Evolutionary conservation across 2,113 vertebrate genomes (phyloP), one percentile per base, ranked within the genome.

Genomic region (Cynoglossus semilaevis): DNA sequence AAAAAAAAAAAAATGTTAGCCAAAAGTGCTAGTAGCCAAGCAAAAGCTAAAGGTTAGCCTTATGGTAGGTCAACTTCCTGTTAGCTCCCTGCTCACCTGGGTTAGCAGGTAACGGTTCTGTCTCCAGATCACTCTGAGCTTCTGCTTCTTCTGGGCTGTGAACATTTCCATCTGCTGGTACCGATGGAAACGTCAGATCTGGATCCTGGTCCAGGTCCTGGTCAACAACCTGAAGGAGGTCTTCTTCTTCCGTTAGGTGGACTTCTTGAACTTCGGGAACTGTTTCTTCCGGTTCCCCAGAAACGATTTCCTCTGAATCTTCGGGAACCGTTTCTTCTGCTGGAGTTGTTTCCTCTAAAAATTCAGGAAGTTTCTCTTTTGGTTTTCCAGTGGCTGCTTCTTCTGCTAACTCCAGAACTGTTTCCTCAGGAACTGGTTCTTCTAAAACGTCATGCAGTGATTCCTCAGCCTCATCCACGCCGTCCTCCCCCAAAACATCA

Each of bases 71-170:
- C 34, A 9, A 15, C 36, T 15, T 29, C 22, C 22, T 29, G 22
- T 29, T 29, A 29, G 22, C 22, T 6, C 22, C 16, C n/a, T 40
- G 43, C 74, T 80, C 58, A 87, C 81, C 87, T 77, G 76, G 7
- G 12, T 13, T 9, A 18, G 38, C 65, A 13, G 65, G 50, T 8
- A 29, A 36, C 1, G 36, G 37, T 36, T 56, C 70, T 15, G 14
- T 13, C n/a, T 46, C 51, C 49, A 16, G n/a, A 38, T 67, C 48
- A 1, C 35, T 36, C 35, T 44, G 1, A 18, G 58, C n/a, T 2
- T 47, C 46, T 41, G 45, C 37, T 29, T 29, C 22, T 29, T 29
- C 22, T 29, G 22, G 22, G 6, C 6, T 29, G 22, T 29, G 22
- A 29, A 29, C 22, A 4, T 29, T 6, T 29, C 6, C 22, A 29